Evolutionary conservation across 92 coral and sea anemone species (phyloP), one percentile per base, ranked within the genome.

Genomic region (Epizoanthus rinbou): DNA sequence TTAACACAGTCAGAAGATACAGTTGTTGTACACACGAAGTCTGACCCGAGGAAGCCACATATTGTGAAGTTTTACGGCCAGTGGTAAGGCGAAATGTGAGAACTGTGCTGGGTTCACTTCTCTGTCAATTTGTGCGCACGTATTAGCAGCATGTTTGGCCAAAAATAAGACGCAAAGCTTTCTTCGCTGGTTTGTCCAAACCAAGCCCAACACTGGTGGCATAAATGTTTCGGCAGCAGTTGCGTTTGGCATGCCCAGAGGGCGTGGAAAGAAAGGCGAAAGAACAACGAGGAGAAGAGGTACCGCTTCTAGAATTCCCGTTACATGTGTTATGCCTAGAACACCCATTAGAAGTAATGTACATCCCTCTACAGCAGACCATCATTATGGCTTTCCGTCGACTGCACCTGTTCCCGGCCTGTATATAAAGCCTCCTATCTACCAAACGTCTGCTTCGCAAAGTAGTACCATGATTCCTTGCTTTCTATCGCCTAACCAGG

Each of bases 21-120:
- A 3, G 87, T 82, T 22, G 73, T 82, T 24, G 87, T 87, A 3
- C 82, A 79, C 4, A 74, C 87, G 0, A 79, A 82, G 64, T 81
- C 87, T 6, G 60, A 87, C 39, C 90, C 87, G 8, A 87, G 73
- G 24, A 81, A 73, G n/a, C 90, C 90, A 31, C 87, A 74, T 45
- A 60, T 87, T 1, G 84, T 87, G 10, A 60, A 72, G n/a, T 16
- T 81, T 23, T 65, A 17, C 54, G 57, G 2, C 6, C 6, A 87
- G 74, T 47, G 83, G 87, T 18, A 87, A 87, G 64, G 57, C 64
- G 18, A 83, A 87, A 45, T 82, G 90, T 24, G 64, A 62, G 35
- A 71, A 87, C 25, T 84, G 91, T 65, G 66, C 68, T 60, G 87
- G 85, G 24, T 84, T 57, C 58, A 70, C 80, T 8, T 53, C 91